These are phyloP conservation scores for Cecidostiba fungosa DNA, from an alignment of 2,888 invertebrate genomes.

Conservation along the genomic window DNA sequence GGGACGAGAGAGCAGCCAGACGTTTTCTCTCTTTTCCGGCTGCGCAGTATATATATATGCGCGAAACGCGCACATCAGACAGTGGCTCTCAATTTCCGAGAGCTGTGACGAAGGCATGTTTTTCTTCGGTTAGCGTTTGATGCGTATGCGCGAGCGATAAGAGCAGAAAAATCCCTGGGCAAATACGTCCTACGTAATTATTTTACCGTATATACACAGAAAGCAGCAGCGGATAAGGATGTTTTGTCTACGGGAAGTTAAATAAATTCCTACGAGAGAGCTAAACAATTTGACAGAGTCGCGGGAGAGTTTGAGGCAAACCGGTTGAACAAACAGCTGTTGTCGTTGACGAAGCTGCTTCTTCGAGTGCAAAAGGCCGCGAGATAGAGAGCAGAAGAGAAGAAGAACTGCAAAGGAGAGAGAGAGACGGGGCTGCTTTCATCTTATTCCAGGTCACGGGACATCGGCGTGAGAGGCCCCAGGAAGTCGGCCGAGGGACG, in stretches of 20 bases:
- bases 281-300: background rate
- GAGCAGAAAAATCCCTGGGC: background rate
- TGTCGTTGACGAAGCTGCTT: background rate
- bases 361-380: background rate
- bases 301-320: background rate
- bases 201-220: background rate
- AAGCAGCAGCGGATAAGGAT: background rate
- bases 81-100: slow-evolving; percentile 48
- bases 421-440: slow-evolving; percentile 63
- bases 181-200: background rate
- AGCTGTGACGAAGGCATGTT: background rate
- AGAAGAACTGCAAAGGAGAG: background rate
- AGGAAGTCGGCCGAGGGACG: slow-evolving; percentile 67
- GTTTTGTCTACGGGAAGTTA: background rate
- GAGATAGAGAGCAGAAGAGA: background rate
- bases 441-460: slow-evolving; percentile 72
- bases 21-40: background rate
- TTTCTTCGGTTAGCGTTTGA: background rate
- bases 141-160: background rate
- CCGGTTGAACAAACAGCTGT: slow-evolving; percentile 22
- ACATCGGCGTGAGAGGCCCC: slow-evolving; percentile 62
- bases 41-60: too few species aligned
- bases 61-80: too few species aligned
- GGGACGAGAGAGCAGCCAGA: slow-evolving; percentile 11
- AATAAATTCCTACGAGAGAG: background rate